Evolutionary conservation across 2,113 vertebrate species (phyloP), one percentile per base, ranked within the genome.

Genomic region (Agelaius tricolor): DNA sequence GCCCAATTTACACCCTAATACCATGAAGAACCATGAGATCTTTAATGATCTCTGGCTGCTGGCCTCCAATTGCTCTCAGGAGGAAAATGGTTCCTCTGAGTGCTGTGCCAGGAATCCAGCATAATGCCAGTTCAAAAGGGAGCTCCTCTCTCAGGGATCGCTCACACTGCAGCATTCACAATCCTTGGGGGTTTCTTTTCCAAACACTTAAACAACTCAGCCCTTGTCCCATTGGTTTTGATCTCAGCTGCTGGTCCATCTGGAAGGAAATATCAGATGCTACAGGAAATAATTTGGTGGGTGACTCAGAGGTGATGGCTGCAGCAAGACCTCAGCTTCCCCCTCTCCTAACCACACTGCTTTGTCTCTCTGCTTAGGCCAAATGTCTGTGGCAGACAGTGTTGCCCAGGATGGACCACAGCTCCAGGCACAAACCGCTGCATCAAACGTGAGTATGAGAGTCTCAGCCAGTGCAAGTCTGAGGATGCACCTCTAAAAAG

Each of bases 351-450:
- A 97, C 97, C 93, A 47, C 71, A 2, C 84, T 91, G 62, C 84
- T 96, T 90, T 97, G 88, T 97, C 46, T 95, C 78, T 94, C 91
- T 90, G 71, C 90, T 88, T 97, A 99, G 99, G 97, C 98, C 99
- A 63, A 99, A 99, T 23, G 98, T 99, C 93, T 99, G 99, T 68
- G 99, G 99, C 97, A 98, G 99, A 97, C 99, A 99, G 92, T 99
- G 99, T 97, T 99, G 99, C 98, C 98, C 98, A 15, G 99, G 99
- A 69, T 99, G 99, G 99, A 99, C 98, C 24, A 97, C 98, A 5
- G 99, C 99, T 79, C 98, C 98, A 16, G 97, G 99, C 97, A 99
- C 99, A 97, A 99, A 98, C 89, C 98, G 93, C 92, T 99, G 99
- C 95, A 99, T 99, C 96, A 99, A 99, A 98, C 99, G 99, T 99